A percentile compares a stretch with the other conserved stretches of the same genome.
phyloP scores from a whole-genome alignment of 2,888 invertebrate species.

The Sipunculus nudus region DNA sequence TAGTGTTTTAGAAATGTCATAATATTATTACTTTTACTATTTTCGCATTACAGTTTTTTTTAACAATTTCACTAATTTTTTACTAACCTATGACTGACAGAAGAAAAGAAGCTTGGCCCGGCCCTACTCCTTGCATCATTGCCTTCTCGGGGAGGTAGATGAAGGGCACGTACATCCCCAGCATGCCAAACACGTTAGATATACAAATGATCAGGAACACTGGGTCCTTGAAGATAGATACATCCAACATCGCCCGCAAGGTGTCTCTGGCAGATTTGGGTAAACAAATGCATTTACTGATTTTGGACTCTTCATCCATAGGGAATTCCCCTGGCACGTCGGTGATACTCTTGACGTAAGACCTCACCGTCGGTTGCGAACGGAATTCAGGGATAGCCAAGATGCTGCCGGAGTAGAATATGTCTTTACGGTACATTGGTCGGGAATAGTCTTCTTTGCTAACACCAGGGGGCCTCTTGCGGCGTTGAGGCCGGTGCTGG shows the following conservation, averaged over 20 bases:
- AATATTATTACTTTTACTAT: too few species aligned
- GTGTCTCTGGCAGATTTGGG: slow-evolving; percentile 65
- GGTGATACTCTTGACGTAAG: slow-evolving; percentile 89
- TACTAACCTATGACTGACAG: slow-evolving; percentile 66
- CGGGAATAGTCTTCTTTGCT: slow-evolving; percentile 68
- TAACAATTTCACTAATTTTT: too few species aligned
- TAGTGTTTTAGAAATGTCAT: too few species aligned
- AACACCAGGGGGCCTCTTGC: slow-evolving; percentile 26
- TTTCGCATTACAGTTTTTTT: too few species aligned
- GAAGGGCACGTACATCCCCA: slow-evolving; percentile 62
- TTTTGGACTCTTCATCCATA: slow-evolving; percentile 36
- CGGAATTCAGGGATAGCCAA: slow-evolving; percentile 84
- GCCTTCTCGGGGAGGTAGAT: slow-evolving; percentile 56
- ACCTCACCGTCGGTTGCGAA: slow-evolving; percentile 88
- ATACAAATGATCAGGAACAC: slow-evolving; percentile 91
- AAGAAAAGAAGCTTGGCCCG: slow-evolving; percentile 68
- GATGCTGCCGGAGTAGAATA: slow-evolving; percentile 96
- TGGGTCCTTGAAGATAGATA: slow-evolving; percentile 85
- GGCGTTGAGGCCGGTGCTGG: too few species aligned
- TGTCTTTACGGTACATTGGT: slow-evolving; percentile 93
- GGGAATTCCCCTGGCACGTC: slow-evolving; percentile 75
- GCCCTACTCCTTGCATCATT: slow-evolving; percentile 45
- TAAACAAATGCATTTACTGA: slow-evolving; percentile 49
- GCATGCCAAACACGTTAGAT: slow-evolving; percentile 74
- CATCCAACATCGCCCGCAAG: slow-evolving; percentile 88